Percentiles rank a stretch among this genome's conserved stretches.
These are phyloP conservation scores for Lasioglossum vierecki DNA, from an alignment of 2,888 invertebrate genomes.

Conservation along the genomic window DNA sequence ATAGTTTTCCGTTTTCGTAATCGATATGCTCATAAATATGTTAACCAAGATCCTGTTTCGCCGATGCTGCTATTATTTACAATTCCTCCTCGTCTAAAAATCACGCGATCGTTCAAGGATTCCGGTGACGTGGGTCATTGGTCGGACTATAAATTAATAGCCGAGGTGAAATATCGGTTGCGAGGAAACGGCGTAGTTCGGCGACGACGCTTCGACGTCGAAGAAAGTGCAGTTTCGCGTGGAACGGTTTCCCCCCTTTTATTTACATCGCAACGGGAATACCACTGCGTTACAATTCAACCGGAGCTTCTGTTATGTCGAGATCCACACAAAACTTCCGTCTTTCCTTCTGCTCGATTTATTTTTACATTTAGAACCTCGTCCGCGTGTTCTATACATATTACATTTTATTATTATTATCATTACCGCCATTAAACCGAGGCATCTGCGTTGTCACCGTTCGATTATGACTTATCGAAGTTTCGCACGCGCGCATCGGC, in stretches of 20 bases:
- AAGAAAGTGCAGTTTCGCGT: constrained; percentile 12
- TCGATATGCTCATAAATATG: constrained; percentile 6
- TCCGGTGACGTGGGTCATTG: constrained; percentile 58
- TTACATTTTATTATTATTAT: constrained; percentile 1
- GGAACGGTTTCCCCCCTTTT: background rate
- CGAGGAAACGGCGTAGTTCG: constrained; percentile 1
- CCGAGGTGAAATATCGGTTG: constrained; percentile 9
- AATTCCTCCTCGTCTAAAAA: constrained; percentile 24
- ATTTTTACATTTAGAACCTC: background rate
- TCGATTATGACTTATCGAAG: background rate
- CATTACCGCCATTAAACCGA: background rate
- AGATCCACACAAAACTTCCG: background rate
- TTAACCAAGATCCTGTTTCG: constrained; percentile 21
- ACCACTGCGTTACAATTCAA: background rate
- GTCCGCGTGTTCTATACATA: background rate
- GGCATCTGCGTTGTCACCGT: background rate
- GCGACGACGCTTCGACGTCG: background rate
- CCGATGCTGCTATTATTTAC: constrained; percentile 4
- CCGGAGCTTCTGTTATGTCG: background rate
- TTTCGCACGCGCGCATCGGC: background rate
- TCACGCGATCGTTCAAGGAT: constrained; percentile 46
- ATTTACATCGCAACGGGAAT: background rate
- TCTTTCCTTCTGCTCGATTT: background rate
- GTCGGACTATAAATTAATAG: constrained; percentile 48
- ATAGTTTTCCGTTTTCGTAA: background rate